A percentile compares a stretch with the other conserved stretches of the same genome.
phyloP scores from a whole-genome alignment of 2,797 vertebrate genomes.

The Danio choprae region DNA sequence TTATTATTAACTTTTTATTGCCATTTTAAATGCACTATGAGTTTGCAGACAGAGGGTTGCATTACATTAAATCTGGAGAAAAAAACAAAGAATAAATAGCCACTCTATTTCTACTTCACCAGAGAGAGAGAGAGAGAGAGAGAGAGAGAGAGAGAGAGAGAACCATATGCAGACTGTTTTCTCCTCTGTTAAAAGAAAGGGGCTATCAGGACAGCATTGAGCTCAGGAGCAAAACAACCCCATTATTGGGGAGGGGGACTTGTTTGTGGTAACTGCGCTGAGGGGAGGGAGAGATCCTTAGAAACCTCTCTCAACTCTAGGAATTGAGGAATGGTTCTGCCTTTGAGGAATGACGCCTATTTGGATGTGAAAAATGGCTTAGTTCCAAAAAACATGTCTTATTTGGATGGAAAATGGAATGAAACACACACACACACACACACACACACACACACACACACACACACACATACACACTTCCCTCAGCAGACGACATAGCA shows the following conservation, averaged over 20 bases:
- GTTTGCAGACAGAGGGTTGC: not conserved
- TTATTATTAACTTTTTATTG: not conserved
- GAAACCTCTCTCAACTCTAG: constrained; percentile 34
- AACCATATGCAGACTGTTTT: constrained; percentile 6
- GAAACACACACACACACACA: not conserved
- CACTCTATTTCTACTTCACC: constrained; percentile 17
- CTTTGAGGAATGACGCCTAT: constrained; percentile 6
- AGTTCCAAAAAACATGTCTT: constrained; percentile 11
- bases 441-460: not conserved
- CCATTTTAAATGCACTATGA: not conserved
- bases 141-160: constrained; percentile 41
- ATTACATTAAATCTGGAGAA: constrained; percentile 1
- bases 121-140: constrained; percentile 47
- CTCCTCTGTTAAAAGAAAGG: not conserved
- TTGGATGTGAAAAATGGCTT: constrained; percentile 18
- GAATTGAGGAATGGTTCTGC: constrained; percentile 1
- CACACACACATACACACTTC: not conserved
- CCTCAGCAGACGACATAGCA: constrained; percentile 7
- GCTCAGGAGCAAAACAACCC: constrained; percentile 34
- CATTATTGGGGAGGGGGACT: constrained; percentile 9
- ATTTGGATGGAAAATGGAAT: constrained; percentile 20
- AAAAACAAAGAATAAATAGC: constrained; percentile 30
- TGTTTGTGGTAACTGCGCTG: constrained; percentile 35
- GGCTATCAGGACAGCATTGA: not conserved
- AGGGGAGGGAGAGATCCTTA: constrained; percentile 30